Base-by-base conservation (phyloP, 2,888 invertebrate genomes). In the Sycophila texana region DNA sequence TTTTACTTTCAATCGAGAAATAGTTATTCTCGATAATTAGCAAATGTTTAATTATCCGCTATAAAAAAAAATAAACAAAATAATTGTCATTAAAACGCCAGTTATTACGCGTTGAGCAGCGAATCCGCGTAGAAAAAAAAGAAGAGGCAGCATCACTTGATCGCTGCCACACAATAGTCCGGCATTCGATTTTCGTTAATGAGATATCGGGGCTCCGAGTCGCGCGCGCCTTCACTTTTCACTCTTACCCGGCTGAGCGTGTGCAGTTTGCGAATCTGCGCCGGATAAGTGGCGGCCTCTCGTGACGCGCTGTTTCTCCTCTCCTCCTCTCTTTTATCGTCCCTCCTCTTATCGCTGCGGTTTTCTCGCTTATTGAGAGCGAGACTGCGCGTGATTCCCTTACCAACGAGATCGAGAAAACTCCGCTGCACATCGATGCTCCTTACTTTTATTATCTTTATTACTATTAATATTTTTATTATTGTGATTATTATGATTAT, bases 151-250 rank as follows among this genome's bases (percentile, higher is more conserved):
- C 39, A 39, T 39, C 39, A 10, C 10, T 39, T 10, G 39, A 39
- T 39, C 63, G 12, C 39, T 16, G 20, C 4, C 51, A 14, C 68
- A 55, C 61, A 70, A 76, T 63, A 2, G 61, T 10, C 39, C 16
- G 75, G 26, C 12, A 14, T 55, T 70, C 53, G 70, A 76, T 70
- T 76, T 76, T 75, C 55, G 70, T 70, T 63, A 76, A 70, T 63
- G 63, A 76, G 76, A 18, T 51, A 10, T 51, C 67, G 55, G 16
- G 22, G 14, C 7, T 5, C 18, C 20, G 18, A 53, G 14, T 53
- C 39, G 47, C 55, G 66, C 68, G 74, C 71, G 82, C 81, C 82
- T 81, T 82, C 82, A 74, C 81, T 81, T 78, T 77, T 79, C 81
- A 80, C 83, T 75, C 53, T 77, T 39, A 39, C 39, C 10, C 39